Conservation (phyloP, 1,140 invertebrate species). For the Oryzaephilus surinamensis region DNA sequence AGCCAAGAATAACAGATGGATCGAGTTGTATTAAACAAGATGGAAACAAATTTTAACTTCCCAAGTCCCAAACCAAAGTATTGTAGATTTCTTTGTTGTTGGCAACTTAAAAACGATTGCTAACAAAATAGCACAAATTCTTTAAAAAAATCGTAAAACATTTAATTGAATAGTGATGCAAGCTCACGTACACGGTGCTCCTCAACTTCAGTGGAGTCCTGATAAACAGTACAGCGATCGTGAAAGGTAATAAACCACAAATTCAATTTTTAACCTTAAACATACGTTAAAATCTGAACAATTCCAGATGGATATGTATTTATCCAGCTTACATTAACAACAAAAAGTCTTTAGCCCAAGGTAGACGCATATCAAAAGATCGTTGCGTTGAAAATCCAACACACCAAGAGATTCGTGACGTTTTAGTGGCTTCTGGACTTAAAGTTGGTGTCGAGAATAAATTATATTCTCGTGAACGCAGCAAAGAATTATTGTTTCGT, state of each 20-base stretch:
- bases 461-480: conserved; percentile 80
- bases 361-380: conserved; percentile 71
- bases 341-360: conserved; percentile 81
- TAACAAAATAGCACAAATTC: no score
- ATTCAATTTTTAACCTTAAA: conserved; percentile 13
- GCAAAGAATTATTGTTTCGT: conserved; percentile 72
- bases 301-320: conserved; percentile 85
- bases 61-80: no score
- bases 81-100: no score
- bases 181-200: conserved; percentile 2
- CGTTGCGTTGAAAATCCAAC: conserved; percentile 91
- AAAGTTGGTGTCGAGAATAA: conserved; percentile 91
- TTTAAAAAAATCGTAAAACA: no score
- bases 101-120: no score
- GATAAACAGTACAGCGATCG: conserved; percentile 59
- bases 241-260: conserved; percentile 35
- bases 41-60: no score
- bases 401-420: conserved; percentile 86
- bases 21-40: no score
- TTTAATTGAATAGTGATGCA: no score
- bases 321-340: conserved; percentile 95
- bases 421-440: conserved; percentile 69
- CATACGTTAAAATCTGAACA: conserved; percentile 9
- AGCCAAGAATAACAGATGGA: no score
- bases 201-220: conserved; percentile 32